A percentile compares a stretch with the other conserved stretches of the same genome.
phyloP scores from a whole-genome alignment of 2,113 vertebrate species.

The Lycaon pictus region DNA sequence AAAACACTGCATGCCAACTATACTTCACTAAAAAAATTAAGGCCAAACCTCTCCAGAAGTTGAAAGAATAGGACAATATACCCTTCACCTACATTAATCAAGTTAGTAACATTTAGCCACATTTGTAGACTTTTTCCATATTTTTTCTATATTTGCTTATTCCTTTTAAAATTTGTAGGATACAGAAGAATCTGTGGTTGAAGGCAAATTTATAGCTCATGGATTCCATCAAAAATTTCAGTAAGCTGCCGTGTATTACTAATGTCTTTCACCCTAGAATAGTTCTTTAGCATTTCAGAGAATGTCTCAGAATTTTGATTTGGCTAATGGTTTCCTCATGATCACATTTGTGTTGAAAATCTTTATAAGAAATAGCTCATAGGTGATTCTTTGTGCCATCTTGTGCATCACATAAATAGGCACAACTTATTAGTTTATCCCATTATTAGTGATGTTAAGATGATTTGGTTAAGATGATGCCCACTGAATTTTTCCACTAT shows the following conservation, averaged over 20 bases:
- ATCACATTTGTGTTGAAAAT: background rate
- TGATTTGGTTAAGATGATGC: background rate
- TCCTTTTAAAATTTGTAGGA: background rate
- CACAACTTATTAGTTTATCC: background rate
- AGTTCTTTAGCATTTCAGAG: background rate
- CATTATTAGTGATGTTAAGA: background rate
- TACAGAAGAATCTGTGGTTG: background rate
- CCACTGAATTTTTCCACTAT: background rate
- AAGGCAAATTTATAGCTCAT: background rate
- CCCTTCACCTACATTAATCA: background rate
- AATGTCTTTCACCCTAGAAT: background rate
- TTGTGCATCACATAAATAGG: background rate
- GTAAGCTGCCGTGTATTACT: background rate
- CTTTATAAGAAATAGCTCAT: background rate
- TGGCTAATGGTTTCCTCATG: background rate
- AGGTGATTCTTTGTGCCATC: background rate
- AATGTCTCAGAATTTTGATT: background rate
- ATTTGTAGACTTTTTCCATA: background rate
- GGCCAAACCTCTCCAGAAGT: background rate
- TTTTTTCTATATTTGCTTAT: background rate
- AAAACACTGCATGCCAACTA: background rate
- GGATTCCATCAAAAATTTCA: background rate
- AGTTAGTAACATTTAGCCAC: background rate
- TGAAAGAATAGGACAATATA: background rate
- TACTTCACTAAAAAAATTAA: background rate